phyloP scores from a whole-genome alignment of 2,797 vertebrate genomes.

The Antrozous pallidus region DNA sequence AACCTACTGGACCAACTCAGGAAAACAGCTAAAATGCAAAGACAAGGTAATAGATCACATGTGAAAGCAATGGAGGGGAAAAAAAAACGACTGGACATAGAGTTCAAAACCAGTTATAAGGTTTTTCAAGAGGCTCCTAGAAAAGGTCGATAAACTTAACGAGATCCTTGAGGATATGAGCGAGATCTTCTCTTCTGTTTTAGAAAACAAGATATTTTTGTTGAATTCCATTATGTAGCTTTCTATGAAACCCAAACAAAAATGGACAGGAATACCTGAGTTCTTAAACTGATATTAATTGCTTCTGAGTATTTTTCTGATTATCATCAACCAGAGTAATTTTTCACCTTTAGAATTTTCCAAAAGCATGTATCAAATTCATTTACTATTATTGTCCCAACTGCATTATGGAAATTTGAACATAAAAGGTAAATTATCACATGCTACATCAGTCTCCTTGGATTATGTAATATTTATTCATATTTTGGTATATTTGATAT shows the following conservation, averaged over 20 bases:
- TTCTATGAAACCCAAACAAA: background rate
- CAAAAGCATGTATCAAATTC: conserved; percentile 17
- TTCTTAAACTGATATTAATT: background rate
- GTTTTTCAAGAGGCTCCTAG: too few relatives aligned
- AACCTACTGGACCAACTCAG: too few relatives aligned
- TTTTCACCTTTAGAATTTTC: conserved; percentile 40
- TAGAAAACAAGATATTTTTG: conserved; percentile 16
- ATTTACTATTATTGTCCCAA: conserved; percentile 15
- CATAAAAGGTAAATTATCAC: conserved; percentile 24
- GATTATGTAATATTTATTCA: conserved; percentile 44
- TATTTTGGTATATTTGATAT: conserved; percentile 31
- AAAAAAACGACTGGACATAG: too few relatives aligned
- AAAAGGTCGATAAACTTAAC: too few relatives aligned
- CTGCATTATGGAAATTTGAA: conserved; percentile 32
- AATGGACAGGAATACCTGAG: background rate
- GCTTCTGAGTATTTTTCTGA: background rate
- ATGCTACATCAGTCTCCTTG: conserved; percentile 13
- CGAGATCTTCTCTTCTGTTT: conserved; percentile 24
- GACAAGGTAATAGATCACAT: too few relatives aligned
- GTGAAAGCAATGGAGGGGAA: too few relatives aligned
- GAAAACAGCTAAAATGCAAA: too few relatives aligned
- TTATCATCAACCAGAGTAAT: conserved; percentile 23
- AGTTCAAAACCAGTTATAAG: too few relatives aligned
- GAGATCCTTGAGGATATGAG: too few relatives aligned
- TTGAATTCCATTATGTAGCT: conserved; percentile 24